Percentiles rank a stretch among this genome's conserved stretches.
phyloP scores from a whole-genome alignment of 2,888 invertebrate genomes.

The Oscheius sp. region DNA sequence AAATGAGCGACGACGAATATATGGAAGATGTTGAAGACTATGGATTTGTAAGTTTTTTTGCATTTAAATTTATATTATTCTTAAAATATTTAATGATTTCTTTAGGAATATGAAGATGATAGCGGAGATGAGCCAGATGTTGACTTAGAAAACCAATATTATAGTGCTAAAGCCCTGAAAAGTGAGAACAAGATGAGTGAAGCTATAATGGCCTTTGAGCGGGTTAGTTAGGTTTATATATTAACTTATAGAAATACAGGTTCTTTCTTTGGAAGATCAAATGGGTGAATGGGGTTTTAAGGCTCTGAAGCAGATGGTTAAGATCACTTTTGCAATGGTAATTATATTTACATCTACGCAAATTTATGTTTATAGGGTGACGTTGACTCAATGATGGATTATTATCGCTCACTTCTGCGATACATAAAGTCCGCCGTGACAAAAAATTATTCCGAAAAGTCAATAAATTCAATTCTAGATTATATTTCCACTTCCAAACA shows the following conservation, averaged over 20 bases:
- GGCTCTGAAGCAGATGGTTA: constrained; percentile 99
- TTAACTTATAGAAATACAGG: constrained; percentile 70
- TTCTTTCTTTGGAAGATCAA: constrained; percentile 93
- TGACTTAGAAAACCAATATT: constrained; percentile 98
- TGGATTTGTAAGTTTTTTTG: constrained; percentile 63
- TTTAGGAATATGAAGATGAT: constrained; percentile 92
- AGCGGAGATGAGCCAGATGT: constrained; percentile 99
- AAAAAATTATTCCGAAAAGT: constrained; percentile 98
- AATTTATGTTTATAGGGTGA: constrained; percentile 77
- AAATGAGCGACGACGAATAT: constrained; percentile 62
- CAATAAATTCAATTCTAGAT: constrained; percentile 97
- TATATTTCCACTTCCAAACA: constrained; percentile 99
- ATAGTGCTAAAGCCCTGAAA: constrained; percentile 96
- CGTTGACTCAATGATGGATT: constrained; percentile 91
- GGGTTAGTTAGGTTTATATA: constrained; percentile 59
- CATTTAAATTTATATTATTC: too few relatives aligned
- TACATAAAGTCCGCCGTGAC: constrained; percentile 99
- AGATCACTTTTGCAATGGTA: constrained; percentile 96
- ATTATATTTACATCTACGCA: constrained; percentile 64
- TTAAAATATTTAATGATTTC: background rate
- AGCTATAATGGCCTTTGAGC: constrained; percentile 86
- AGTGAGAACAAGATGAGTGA: constrained; percentile 88
- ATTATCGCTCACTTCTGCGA: constrained; percentile 93
- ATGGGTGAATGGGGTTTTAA: constrained; percentile 99
- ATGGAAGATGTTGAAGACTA: constrained; percentile 70